A percentile compares a stretch with the other conserved stretches of the same genome.
Conservation (phyloP, 2,797 vertebrate species). For the Melanotaenia parkinsoni region DNA sequence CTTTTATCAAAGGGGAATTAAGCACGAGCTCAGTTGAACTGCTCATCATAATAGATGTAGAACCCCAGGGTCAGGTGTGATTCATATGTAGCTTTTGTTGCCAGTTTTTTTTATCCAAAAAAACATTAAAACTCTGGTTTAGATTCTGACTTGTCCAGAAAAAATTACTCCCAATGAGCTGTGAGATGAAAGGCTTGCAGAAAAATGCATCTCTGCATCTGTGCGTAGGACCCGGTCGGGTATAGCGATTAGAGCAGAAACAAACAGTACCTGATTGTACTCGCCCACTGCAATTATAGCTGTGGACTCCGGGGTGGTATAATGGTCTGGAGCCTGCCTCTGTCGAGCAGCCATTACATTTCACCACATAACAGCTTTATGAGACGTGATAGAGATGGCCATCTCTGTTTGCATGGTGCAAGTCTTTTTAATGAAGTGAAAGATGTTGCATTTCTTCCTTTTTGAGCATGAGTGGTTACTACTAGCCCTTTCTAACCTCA, state of each 20-base stretch:
- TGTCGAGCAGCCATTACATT: slow-evolving; percentile 55
- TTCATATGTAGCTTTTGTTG: slow-evolving; percentile 20
- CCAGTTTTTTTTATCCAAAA: slow-evolving; percentile 31
- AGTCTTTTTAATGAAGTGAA: slow-evolving; percentile 61
- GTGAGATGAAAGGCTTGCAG: slow-evolving; percentile 57
- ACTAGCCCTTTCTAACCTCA: slow-evolving; percentile 39
- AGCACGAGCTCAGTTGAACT: background rate
- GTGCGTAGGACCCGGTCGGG: slow-evolving; percentile 42
- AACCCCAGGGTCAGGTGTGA: slow-evolving; percentile 27
- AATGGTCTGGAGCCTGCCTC: slow-evolving; percentile 56
- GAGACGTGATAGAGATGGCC: slow-evolving; percentile 59
- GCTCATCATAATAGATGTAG: slow-evolving; percentile 20
- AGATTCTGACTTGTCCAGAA: slow-evolving; percentile 53
- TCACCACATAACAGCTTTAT: slow-evolving; percentile 43
- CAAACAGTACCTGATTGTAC: slow-evolving; percentile 67
- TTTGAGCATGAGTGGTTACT: slow-evolving; percentile 63
- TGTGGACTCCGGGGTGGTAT: slow-evolving; percentile 47
- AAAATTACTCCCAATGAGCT: slow-evolving; percentile 53
- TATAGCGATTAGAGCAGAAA: slow-evolving; percentile 64
- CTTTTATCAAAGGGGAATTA: slow-evolving; percentile 38
- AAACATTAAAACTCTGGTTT: slow-evolving; percentile 42
- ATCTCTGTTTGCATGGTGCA: slow-evolving; percentile 47
- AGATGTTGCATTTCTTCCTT: slow-evolving; percentile 57
- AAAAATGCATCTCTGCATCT: slow-evolving; percentile 38
- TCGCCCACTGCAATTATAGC: slow-evolving; percentile 64